Conservation (phyloP, 1,140 invertebrate species). For the Ceratosolen solmsi region DNA sequence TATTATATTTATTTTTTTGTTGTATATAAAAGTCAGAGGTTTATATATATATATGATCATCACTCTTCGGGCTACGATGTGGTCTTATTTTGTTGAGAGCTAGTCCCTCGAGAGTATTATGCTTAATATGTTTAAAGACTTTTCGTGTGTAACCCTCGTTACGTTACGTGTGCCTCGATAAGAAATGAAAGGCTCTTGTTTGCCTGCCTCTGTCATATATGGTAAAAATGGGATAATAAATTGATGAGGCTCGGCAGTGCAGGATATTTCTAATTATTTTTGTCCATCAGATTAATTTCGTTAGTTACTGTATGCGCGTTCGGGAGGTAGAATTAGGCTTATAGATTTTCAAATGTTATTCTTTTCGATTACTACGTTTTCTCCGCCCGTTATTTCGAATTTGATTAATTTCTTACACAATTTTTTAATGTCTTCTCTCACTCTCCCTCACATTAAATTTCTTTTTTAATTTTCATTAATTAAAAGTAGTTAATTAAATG, state of each 20-base stretch:
- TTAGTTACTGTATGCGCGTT: too few relatives aligned
- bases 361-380: too few relatives aligned
- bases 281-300: background rate
- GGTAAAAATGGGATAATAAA: background rate
- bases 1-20: background rate
- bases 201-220: background rate
- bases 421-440: too few relatives aligned
- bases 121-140: background rate
- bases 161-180: background rate
- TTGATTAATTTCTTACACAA: background rate
- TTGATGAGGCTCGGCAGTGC: slow-evolving; percentile 51
- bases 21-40: background rate
- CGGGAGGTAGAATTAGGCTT: too few relatives aligned
- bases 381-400: background rate
- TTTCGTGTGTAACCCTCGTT: slow-evolving; percentile 8
- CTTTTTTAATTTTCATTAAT: too few relatives aligned
- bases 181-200: background rate
- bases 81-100: slow-evolving; percentile 18
- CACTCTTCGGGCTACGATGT: slow-evolving; percentile 26
- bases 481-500: too few relatives aligned
- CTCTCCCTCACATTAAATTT: too few relatives aligned
- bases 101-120: background rate
- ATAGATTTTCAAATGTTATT: background rate
- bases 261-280: slow-evolving; percentile 59
- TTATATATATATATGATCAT: slow-evolving; percentile 11